phyloP scores from a whole-genome alignment of 64 coral and sea anemone genomes.

The Stylophora pistillata region DNA sequence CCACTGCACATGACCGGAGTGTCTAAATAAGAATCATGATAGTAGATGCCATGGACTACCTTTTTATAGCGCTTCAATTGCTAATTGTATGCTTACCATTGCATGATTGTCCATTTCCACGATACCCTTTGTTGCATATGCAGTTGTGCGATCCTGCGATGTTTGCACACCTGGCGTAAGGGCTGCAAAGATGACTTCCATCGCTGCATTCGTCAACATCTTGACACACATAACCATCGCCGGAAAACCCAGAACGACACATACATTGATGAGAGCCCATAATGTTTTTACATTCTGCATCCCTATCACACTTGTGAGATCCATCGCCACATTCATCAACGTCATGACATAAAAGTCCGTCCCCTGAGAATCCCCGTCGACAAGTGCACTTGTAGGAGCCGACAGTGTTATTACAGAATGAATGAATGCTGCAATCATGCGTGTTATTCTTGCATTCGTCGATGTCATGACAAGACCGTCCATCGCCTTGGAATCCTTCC shows the following conservation, averaged over 20 bases:
- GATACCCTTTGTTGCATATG: background rate
- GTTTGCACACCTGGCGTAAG: background rate
- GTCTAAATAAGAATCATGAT: background rate
- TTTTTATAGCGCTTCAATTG: background rate
- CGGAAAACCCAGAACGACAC: background rate
- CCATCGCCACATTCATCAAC: background rate
- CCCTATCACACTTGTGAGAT: background rate
- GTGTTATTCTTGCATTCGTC: no score
- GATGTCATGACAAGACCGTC: no score
- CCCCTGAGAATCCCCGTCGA: no score
- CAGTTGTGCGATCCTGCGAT: background rate
- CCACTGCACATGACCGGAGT: background rate
- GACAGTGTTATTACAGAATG: no score
- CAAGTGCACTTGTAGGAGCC: no score
- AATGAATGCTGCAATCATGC: no score
- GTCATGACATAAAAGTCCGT: no score
- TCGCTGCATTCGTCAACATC: conserved; percentile 8
- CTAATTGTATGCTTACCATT: background rate
- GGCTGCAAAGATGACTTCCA: background rate
- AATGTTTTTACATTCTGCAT: conserved; percentile 11
- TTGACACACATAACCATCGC: background rate
- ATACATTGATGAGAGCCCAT: conserved; percentile 12
- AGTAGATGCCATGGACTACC: background rate
- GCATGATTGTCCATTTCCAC: conserved; percentile 13
- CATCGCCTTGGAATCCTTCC: no score